A percentile compares a stretch with the other conserved stretches of the same genome.
phyloP scores from a whole-genome alignment of 2,113 vertebrate genomes.

The Phrynocephalus versicolor region DNA sequence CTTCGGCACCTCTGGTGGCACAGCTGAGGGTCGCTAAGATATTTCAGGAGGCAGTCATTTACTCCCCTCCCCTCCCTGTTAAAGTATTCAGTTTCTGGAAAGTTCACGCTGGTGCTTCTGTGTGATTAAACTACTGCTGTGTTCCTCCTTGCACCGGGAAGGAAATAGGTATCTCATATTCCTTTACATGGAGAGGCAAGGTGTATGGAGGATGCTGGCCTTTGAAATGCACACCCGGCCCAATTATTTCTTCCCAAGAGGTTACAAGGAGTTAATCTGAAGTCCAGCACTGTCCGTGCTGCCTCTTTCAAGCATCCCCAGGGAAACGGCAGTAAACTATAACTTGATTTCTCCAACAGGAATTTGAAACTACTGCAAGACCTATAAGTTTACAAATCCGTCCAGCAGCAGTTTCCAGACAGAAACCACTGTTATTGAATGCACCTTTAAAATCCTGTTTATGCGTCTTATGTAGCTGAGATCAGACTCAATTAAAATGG shows the following conservation, averaged over 20 bases:
- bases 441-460: conserved; percentile 14
- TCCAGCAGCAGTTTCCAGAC: neutral
- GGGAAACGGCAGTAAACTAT: conserved; percentile 26
- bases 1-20: neutral
- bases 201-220: neutral
- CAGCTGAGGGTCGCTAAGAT: neutral
- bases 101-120: neutral
- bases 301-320: conserved; percentile 26
- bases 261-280: conserved; percentile 29
- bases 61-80: too few species aligned
- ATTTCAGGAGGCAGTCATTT: neutral
- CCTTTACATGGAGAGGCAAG: neutral
- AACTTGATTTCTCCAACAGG: conserved; percentile 11
- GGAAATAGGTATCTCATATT: neutral
- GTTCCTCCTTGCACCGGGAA: neutral
- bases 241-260: conserved; percentile 38
- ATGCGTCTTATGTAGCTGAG: neutral
- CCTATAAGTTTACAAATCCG: neutral
- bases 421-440: neutral
- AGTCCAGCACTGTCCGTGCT: conserved; percentile 2
- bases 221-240: conserved; percentile 22
- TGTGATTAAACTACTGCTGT: neutral
- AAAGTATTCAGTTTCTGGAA: neutral
- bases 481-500: conserved; percentile 35
- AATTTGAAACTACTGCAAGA: neutral